Evolutionary conservation across 2,888 invertebrate species (phyloP), one percentile per base, ranked within the genome.

Genomic region (Pteria penguin): DNA sequence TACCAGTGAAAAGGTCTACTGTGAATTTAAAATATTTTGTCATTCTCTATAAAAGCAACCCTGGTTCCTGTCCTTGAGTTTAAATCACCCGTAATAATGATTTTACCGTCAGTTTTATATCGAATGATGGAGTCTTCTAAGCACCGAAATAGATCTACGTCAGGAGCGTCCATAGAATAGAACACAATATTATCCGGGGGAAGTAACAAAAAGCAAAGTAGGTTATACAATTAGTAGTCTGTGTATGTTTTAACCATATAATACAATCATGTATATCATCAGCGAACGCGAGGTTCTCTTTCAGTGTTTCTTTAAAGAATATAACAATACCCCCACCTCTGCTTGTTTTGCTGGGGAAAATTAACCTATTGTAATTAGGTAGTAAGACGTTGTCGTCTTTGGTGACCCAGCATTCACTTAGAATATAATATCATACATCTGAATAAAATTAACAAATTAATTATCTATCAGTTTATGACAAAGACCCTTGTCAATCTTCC

Each of bases 41-140:
- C 66, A 66, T 61, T 27, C 27, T 22, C 26, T 24, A 71, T 76
- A 66, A 24, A 62, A 45, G 70, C 67, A 26, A 33, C 11, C 27
- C 61, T 73, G 18, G 11, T 2, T 36, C 76, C 79, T 29, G 69
- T 63, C 22, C 73, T 65, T 33, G 55, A 31, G 61, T 76, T 76
- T 22, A 62, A 57, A 67, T 79, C 79, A 33, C 79, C 79, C 4
- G 36, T 29, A 31, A 79, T 32, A 67, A 29, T 69, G 3, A 79
- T 66, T 24, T 18, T 22, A 27, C 76, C 79, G 4, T 14, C 24
- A 52, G 29, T 36, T n/a, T 72, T 58, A 73, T 60, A 76, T 24
- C 45, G 27, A 58, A 24, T 22, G 22, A 74, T 55, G 57, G 70
- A 70, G 31, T 60, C 52, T 58, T 76, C 33, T 58, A 79, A 29